These are phyloP conservation scores for Somateria mollissima DNA, from an alignment of 2,797 vertebrate species.

Conservation along the genomic window DNA sequence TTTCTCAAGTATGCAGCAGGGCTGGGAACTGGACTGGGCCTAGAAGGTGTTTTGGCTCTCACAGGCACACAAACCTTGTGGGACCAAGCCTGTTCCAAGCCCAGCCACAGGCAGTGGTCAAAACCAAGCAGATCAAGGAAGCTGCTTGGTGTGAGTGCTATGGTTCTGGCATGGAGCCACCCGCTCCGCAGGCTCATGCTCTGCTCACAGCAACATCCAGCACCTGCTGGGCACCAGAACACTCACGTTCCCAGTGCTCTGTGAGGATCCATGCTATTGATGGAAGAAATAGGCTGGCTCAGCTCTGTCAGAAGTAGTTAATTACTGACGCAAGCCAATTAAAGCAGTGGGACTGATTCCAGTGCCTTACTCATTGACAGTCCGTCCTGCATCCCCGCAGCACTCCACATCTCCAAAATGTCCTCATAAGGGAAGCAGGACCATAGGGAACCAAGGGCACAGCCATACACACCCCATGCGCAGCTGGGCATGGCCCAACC, in stretches of 20 bases:
- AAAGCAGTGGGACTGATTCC: neutral
- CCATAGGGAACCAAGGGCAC: neutral
- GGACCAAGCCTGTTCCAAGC: neutral
- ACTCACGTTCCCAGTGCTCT: neutral
- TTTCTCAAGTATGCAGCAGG: neutral
- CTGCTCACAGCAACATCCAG: neutral
- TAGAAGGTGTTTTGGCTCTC: neutral
- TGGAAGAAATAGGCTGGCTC: neutral
- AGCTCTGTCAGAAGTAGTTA: neutral
- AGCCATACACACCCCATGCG: neutral
- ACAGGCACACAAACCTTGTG: too few relatives aligned
- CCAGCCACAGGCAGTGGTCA: neutral
- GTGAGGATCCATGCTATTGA: fast-evolving
- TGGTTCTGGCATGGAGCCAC: fast-evolving
- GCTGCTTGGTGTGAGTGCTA: neutral
- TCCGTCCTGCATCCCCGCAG: neutral
- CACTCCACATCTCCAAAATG: neutral
- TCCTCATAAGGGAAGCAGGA: neutral
- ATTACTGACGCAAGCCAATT: slow-evolving; percentile 18
- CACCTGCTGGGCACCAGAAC: neutral
- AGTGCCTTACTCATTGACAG: neutral
- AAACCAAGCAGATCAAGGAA: neutral
- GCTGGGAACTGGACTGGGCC: neutral
- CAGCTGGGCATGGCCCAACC: fast-evolving
- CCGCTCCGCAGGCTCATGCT: neutral